phyloP scores from a whole-genome alignment of 2,888 invertebrate genomes.

The Ennomos quercinarius region DNA sequence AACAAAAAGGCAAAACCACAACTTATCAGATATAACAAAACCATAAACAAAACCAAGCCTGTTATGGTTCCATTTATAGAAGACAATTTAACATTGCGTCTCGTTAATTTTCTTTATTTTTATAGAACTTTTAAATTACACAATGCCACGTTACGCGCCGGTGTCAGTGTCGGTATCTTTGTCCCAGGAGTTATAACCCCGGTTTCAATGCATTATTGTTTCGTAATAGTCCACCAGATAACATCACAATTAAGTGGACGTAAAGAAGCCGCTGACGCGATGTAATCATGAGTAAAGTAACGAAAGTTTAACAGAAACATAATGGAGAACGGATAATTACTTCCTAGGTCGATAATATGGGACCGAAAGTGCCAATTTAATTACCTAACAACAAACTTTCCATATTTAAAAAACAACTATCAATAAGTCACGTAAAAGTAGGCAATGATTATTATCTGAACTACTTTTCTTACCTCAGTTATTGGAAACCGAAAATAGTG shows the following conservation, averaged over 20 bases:
- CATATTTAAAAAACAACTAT: too few relatives aligned
- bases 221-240: conserved; percentile 30
- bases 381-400: too few relatives aligned
- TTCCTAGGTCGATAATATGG: background rate
- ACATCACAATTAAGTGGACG: conserved; percentile 18
- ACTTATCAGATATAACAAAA: too few relatives aligned
- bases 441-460: too few relatives aligned
- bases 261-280: conserved; percentile 16
- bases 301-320: conserved; percentile 20
- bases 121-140: background rate
- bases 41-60: background rate
- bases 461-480: conserved; percentile 2
- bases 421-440: too few relatives aligned
- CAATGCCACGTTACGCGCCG: background rate
- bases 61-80: background rate
- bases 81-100: conserved; percentile 5
- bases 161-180: conserved; percentile 15
- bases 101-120: conserved; percentile 8
- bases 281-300: conserved; percentile 19
- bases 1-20: too few relatives aligned
- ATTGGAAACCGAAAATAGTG: conserved; percentile 7
- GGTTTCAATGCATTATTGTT: conserved; percentile 21
- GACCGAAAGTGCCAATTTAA: too few relatives aligned
- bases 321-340: background rate
- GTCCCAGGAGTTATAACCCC: conserved; percentile 22